Conservation (phyloP, 2,888 invertebrate genomes). For the Melieria crassipennis region DNA sequence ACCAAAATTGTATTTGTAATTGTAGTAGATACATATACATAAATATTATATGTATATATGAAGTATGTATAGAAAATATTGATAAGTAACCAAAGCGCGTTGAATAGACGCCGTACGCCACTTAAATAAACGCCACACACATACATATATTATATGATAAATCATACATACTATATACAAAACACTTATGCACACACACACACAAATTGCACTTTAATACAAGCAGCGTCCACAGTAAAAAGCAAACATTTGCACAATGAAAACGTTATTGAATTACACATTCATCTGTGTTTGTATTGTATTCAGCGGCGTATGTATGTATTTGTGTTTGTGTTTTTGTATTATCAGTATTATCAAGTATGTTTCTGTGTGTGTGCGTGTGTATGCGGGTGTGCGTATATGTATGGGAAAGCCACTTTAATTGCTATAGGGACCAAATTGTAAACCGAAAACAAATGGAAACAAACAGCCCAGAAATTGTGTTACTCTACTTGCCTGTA, state of each 20-base stretch:
- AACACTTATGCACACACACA: not conserved
- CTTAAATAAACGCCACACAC: too few species aligned
- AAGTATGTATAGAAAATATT: not conserved
- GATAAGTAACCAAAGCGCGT: too few species aligned
- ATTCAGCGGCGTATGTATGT: not conserved
- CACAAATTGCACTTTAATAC: not conserved
- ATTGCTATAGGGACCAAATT: not conserved
- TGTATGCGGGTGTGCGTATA: not conserved
- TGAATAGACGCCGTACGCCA: too few species aligned
- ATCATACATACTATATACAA: not conserved
- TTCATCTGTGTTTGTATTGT: not conserved
- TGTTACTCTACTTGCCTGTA: too few species aligned
- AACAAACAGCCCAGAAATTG: too few species aligned
- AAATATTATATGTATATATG: not conserved
- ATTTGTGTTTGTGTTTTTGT: not conserved
- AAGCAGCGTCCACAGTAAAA: not conserved
- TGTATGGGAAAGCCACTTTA: not conserved
- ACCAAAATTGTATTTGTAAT: not conserved
- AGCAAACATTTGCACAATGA: not conserved
- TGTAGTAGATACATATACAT: slow-evolving; percentile 2
- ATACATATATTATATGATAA: too few species aligned
- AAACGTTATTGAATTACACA: too few species aligned
- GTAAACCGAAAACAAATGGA: too few species aligned
- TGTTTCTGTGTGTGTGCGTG: not conserved
- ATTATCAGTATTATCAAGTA: not conserved